Base-by-base conservation (phyloP, 1,140 invertebrate genomes). In the Euwallacea similis region DNA sequence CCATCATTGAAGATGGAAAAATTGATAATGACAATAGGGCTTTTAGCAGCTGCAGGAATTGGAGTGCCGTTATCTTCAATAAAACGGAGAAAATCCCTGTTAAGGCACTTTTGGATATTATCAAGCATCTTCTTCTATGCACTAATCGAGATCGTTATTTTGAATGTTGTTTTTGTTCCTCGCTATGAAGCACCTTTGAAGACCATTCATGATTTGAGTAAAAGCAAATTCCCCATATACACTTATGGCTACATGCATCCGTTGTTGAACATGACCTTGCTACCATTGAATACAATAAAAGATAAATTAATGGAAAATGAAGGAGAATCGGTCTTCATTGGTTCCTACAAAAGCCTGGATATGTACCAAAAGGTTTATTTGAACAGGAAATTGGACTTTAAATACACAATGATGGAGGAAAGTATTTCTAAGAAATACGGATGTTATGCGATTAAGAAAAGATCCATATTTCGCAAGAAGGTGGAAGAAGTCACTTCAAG, bases 261-360 rank as follows among this genome's bases (percentile, higher is more conserved):
- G 13, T 4, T 33, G 9, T 33, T 65, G 8, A 54, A 50, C 44
- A 47, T 8, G 7, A 54, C 47, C 46, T 2, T 7, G 0, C 7
- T 62, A 15, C 8, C 54, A 56, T 62, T 62, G 13, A 2, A n/a
- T n/a, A 3, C 2, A 44, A 7, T 47, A 10, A 54, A 42, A 53
- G 53, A 33, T 6, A 54, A 7, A 11, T 44, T 65, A 53, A 33
- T 65, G 47, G 13, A 41, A 65, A 65, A 65, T 53, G 43, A 54
- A 33, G 62, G 50, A 6, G 47, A 65, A 7, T 7, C 62, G 3
- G 33, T 54, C 15, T 65, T 65, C 53, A 54, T 65, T 33, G 62
- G 62, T 9, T 16, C 62, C 0, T 54, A 50, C 11, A 65, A 54
- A 54, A 53, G 11, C 2, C 46, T 65, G 6, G 46, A 65, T 41